Conservation (phyloP, 2,113 vertebrate genomes). For the Propithecus coquereli region DNA sequence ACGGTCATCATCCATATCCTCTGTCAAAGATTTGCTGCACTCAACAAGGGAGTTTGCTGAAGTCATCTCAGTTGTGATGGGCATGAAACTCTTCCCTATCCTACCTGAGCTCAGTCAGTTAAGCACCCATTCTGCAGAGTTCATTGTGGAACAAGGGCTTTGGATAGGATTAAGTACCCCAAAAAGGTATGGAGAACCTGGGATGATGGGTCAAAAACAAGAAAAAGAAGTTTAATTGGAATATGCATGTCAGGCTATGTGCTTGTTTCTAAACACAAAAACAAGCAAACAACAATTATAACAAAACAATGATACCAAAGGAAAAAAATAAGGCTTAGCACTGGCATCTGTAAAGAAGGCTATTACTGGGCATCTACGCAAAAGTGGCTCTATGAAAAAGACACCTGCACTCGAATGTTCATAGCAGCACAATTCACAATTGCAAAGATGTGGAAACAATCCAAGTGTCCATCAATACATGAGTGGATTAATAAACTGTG, state of each 20-base stretch:
- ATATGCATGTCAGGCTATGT: background rate
- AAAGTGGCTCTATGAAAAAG: too few species aligned
- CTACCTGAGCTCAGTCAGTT: background rate
- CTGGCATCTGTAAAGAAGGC: background rate
- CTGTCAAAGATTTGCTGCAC: background rate
- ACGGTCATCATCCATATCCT: background rate
- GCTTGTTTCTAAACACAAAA: background rate
- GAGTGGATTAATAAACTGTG: too few species aligned
- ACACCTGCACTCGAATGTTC: too few species aligned
- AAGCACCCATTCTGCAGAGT: background rate
- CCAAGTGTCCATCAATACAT: too few species aligned
- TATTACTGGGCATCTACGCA: too few species aligned
- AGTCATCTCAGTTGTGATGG: background rate
- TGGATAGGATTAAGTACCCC: background rate
- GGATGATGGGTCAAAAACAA: background rate
- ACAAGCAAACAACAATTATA: background rate
- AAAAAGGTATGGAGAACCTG: background rate
- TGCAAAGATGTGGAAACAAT: too few species aligned
- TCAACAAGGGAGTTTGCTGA: background rate
- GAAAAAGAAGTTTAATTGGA: background rate
- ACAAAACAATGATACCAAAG: background rate
- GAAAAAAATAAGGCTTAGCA: background rate
- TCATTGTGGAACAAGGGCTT: background rate
- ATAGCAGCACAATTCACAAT: too few species aligned
- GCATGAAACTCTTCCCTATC: background rate